Conservation (phyloP, 2,888 invertebrate species). For the Julus scanicus region DNA sequence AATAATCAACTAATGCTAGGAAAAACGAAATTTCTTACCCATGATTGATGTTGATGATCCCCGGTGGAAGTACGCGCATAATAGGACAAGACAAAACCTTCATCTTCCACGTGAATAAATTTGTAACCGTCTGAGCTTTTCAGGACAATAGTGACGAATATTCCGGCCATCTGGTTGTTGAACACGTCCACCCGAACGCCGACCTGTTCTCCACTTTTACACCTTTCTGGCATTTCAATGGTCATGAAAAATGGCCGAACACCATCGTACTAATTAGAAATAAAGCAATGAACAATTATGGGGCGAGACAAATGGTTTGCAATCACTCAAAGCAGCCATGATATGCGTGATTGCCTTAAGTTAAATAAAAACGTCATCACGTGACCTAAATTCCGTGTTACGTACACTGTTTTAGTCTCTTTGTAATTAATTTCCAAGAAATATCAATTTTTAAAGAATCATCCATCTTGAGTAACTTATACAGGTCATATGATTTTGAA, state of each 20-base stretch:
- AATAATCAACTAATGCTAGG: no score
- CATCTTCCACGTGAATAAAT: conserved; percentile 69
- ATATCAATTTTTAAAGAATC: no score
- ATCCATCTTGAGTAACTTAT: no score
- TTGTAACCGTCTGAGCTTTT: conserved; percentile 68
- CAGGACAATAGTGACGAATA: conserved; percentile 67
- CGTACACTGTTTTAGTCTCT: no score
- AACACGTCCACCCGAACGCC: conserved; percentile 67
- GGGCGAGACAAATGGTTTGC: background rate
- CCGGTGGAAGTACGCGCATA: conserved; percentile 67
- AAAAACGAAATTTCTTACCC: conserved; percentile 61
- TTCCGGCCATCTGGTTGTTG: conserved; percentile 66
- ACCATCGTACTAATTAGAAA: conserved; percentile 64
- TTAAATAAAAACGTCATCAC: no score
- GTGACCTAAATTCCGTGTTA: no score
- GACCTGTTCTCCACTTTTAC: conserved; percentile 70
- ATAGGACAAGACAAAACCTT: conserved; percentile 69
- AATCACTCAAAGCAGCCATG: background rate
- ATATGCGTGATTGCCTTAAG: background rate
- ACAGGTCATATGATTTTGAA: no score
- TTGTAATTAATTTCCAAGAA: no score
- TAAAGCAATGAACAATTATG: background rate
- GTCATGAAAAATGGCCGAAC: conserved; percentile 70
- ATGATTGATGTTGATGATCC: conserved; percentile 70
- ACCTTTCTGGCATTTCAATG: conserved; percentile 68